phyloP scores from a whole-genome alignment of 2,113 vertebrate genomes.

The Amphiprion percula region DNA sequence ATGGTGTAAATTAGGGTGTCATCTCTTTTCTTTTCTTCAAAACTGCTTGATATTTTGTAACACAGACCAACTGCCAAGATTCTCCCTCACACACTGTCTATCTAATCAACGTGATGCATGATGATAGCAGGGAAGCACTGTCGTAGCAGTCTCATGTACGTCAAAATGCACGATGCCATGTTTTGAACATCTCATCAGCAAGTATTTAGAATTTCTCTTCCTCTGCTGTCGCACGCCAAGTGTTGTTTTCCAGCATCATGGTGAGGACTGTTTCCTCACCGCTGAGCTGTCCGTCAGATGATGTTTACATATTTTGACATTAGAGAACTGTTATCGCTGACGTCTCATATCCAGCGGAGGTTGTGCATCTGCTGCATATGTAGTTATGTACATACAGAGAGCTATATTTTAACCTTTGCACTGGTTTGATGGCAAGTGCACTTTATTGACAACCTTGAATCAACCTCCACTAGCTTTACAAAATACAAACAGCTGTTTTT shows the following conservation, averaged over 20 bases:
- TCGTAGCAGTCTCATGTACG: slow-evolving; percentile 18
- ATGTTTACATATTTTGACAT: slow-evolving; percentile 56
- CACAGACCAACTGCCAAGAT: slow-evolving; percentile 12
- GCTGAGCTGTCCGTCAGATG: slow-evolving; percentile 53
- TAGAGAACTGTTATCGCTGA: slow-evolving; percentile 46
- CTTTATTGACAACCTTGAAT: slow-evolving; percentile 71
- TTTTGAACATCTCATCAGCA: slow-evolving; percentile 36
- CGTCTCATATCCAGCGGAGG: slow-evolving; percentile 16
- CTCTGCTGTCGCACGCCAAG: slow-evolving; percentile 33
- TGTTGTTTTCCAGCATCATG: slow-evolving; percentile 28
- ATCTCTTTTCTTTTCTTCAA: slow-evolving; percentile 30
- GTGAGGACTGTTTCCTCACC: slow-evolving; percentile 33
- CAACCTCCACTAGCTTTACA: slow-evolving; percentile 57
- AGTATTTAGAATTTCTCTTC: background rate
- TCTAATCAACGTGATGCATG: slow-evolving; percentile 18
- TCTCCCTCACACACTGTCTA: slow-evolving; percentile 22
- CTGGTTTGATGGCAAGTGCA: slow-evolving; percentile 66
- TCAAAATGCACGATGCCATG: background rate
- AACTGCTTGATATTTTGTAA: slow-evolving; percentile 23
- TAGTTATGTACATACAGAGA: slow-evolving; percentile 58
- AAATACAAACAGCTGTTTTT: slow-evolving; percentile 18
- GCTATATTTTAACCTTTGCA: slow-evolving; percentile 69
- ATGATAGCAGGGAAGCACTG: slow-evolving; percentile 21
- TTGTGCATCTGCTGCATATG: slow-evolving; percentile 45
- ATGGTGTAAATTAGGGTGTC: slow-evolving; percentile 47